Base-by-base conservation (phyloP, 2,113 vertebrate genomes). In the Phrynosoma platyrhinos region DNA sequence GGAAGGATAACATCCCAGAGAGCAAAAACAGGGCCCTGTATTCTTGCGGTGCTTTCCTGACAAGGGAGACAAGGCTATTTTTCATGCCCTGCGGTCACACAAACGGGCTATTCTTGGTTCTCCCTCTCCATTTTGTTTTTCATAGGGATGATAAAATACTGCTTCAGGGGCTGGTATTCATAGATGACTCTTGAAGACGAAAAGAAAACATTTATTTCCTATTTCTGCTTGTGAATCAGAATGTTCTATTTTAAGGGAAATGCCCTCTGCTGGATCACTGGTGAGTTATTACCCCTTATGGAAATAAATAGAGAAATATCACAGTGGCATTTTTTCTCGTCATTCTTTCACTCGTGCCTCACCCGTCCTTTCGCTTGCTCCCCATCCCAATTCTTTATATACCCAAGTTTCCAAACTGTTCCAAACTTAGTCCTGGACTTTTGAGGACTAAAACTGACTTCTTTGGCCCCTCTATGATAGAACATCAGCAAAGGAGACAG, bases 181-280 rank as follows among this genome's bases (percentile, higher is more conserved):
- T 40, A 89, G 95, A 95, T 94, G 95, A 91, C 96, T 96, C 96
- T 93, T 0, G 0, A 97, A 97, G 94, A 94, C 88, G 92, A 96
- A 97, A 96, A 96, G 96, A 97, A 97, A 97, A 97, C 96, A 97
- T 97, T 97, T 97, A 97, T 97, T 97, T 97, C 96, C 96, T 96
- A 96, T 97, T 97, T 96, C 94, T 96, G 96, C 96, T 95, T 96
- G 97, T 97, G 96, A 97, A 97, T 97, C 96, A 97, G 97, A 96
- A 93, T 1, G 91, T 95, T 97, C 97, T 97, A 97, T 97, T 97
- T 88, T 97, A 97, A 97, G 97, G 96, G 74, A 94, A 95, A 95
- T 94, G 93, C 96, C 96, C 96, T 97, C 95, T 92, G 96, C 96
- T 87, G 95, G 95, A 93, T 92, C 92, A 95, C 87, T 85, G 92